Conservation (phyloP, 2,888 invertebrate species). For the Luperina testacea region DNA sequence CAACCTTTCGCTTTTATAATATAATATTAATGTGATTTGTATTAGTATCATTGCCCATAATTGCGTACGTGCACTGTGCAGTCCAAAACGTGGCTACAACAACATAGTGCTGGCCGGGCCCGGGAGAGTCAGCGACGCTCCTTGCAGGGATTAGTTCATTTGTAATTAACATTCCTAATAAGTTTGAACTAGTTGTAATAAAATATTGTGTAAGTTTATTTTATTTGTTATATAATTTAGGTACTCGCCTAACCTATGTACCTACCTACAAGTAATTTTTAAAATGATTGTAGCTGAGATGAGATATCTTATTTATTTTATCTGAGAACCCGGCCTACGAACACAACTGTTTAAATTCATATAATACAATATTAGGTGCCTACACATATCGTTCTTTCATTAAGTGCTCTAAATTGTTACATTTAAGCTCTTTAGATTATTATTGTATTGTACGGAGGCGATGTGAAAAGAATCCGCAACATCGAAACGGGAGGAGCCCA, state of each 20-base stretch:
- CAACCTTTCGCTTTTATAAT: no score
- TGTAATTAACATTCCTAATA: background rate
- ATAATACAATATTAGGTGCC: background rate
- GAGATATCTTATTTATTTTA: background rate
- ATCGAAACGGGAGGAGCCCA: conserved; percentile 53
- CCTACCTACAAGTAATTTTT: background rate
- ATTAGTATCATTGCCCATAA: no score
- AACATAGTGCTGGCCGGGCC: background rate
- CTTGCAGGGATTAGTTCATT: background rate
- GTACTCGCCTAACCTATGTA: background rate
- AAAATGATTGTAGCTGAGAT: background rate
- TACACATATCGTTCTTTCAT: conserved; percentile 64
- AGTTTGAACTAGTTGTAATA: background rate
- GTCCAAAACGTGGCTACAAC: no score
- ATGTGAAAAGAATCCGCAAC: conserved; percentile 60
- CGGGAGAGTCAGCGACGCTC: background rate
- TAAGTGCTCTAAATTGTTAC: conserved; percentile 78
- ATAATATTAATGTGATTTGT: no score
- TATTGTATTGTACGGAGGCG: conserved; percentile 79
- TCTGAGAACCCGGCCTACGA: background rate
- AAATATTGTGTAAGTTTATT: background rate
- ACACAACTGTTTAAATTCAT: background rate
- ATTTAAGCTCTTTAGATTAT: conserved; percentile 85
- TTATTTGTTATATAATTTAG: background rate
- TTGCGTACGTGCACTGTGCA: no score